Evolutionary conservation across 1,140 invertebrate genomes (phyloP).

Genomic region (Harpegnathos saltator): DNA sequence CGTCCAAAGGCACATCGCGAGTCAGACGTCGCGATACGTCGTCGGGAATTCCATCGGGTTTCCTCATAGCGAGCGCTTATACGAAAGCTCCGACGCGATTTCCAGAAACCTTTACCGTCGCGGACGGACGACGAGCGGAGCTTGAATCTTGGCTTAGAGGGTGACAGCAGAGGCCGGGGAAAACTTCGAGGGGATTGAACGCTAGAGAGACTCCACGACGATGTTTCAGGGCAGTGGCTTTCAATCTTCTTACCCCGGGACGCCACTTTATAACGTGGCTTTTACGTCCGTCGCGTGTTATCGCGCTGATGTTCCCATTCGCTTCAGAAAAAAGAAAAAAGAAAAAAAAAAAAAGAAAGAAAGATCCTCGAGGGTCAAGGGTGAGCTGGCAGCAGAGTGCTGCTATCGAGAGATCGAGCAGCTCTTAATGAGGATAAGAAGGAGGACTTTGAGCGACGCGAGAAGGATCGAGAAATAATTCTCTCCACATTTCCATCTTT

Average conservation of each 20-base stretch:
- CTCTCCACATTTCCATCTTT: too few species aligned
- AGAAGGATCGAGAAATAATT: too few species aligned
- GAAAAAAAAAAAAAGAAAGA: too few species aligned
- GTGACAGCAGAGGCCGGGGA: constrained; percentile 20
- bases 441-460: too few species aligned
- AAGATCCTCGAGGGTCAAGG: not conserved
- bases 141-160: constrained; percentile 46
- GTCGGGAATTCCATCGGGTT: constrained; percentile 30
- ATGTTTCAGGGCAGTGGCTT: constrained; percentile 54
- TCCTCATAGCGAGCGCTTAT: constrained; percentile 45
- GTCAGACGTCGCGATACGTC: constrained; percentile 10
- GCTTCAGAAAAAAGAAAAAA: constrained; percentile 20
- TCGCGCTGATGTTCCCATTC: not conserved
- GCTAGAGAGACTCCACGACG: constrained; percentile 54
- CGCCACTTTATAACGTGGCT: not conserved
- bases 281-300: constrained; percentile 16
- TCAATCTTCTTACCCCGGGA: constrained; percentile 26
- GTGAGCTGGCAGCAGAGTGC: not conserved
- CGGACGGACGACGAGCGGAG: constrained; percentile 57
- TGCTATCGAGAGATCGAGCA: not conserved
- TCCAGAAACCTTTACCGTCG: constrained; percentile 53
- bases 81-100: constrained; percentile 34
- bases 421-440: too few species aligned
- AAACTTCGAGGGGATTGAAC: constrained; percentile 66
- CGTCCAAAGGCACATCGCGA: constrained; percentile 6